Evolutionary conservation across 2,888 invertebrate species (phyloP).

Genomic region (Dendrolimus pini): DNA sequence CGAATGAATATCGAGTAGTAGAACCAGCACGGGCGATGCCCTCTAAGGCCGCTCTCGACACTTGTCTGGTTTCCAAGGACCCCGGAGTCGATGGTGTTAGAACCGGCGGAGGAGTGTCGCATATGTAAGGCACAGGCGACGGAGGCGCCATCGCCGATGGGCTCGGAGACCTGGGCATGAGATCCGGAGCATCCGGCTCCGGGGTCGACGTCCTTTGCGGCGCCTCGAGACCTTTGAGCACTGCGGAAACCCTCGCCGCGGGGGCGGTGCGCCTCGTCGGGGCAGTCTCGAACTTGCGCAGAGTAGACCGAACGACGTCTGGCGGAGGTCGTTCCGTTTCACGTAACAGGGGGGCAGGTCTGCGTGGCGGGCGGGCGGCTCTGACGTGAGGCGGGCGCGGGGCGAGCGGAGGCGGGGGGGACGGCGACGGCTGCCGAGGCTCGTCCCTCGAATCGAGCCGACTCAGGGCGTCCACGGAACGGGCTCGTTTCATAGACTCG

Average conservation of each 20-base stretch:
- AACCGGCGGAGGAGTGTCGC: constrained; percentile 64
- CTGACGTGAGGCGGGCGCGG: constrained; percentile 51
- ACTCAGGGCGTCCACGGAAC: constrained; percentile 90
- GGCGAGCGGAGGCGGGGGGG: constrained; percentile 37
- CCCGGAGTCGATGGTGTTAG: constrained; percentile 26
- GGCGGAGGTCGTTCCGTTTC: constrained; percentile 84
- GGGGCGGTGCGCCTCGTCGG: constrained; percentile 74
- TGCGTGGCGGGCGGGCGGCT: constrained; percentile 66
- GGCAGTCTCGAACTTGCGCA: constrained; percentile 87
- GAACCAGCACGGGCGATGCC: constrained; percentile 82
- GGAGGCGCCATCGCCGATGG: constrained; percentile 57
- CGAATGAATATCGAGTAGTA: constrained; percentile 79
- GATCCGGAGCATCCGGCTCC: constrained; percentile 32
- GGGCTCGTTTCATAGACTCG: constrained; percentile 86
- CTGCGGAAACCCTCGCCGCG: constrained; percentile 64
- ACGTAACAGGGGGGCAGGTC: constrained; percentile 67
- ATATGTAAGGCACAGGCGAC: constrained; percentile 58
- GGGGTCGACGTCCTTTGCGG: constrained; percentile 47
- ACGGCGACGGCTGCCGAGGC: constrained; percentile 78
- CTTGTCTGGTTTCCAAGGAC: constrained; percentile 39
- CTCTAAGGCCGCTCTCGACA: constrained; percentile 79
- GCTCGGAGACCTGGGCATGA: constrained; percentile 21
- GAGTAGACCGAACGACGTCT: constrained; percentile 91
- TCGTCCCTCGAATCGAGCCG: constrained; percentile 78
- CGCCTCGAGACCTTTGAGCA: constrained; percentile 48